These are phyloP conservation scores for Struthidea cinerea DNA, from an alignment of 2,113 vertebrate genomes.

Conservation along the genomic window DNA sequence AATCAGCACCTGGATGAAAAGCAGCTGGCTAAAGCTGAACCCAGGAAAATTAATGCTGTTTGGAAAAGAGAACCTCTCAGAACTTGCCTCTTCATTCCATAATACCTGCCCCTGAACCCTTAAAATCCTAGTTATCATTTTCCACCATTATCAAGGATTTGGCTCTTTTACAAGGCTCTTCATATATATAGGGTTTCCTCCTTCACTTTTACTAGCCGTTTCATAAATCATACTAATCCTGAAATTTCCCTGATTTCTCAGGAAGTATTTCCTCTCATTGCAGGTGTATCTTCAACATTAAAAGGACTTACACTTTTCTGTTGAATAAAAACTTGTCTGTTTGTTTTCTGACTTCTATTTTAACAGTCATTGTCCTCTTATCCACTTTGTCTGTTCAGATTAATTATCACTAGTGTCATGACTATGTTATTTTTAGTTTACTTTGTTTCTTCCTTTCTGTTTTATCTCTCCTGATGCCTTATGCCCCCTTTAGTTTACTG, in stretches of 20 bases:
- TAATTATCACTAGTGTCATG: not conserved
- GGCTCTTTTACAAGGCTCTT: conserved; percentile 27
- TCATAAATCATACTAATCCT: not conserved
- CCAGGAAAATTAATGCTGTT: conserved; percentile 38
- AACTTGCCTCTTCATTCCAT: conserved; percentile 33
- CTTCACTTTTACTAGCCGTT: not conserved
- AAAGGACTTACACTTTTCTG: not conserved
- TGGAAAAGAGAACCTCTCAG: conserved; percentile 39
- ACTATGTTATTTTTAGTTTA: not conserved
- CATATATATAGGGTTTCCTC: not conserved
- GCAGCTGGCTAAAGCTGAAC: conserved; percentile 53
- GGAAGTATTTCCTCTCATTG: not conserved
- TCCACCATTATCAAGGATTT: not conserved
- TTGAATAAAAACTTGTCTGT: not conserved
- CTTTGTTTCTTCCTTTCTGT: not conserved
- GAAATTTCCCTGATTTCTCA: not conserved
- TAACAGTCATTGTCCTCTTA: not conserved
- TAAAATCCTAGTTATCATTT: conserved; percentile 38
- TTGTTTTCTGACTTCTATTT: not conserved
- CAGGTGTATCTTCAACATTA: not conserved
- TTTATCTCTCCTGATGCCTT: not conserved
- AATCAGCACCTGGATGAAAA: conserved; percentile 62
- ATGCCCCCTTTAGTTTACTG: not conserved
- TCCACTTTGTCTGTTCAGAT: not conserved
- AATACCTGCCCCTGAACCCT: conserved; percentile 34